These are phyloP conservation scores for Lagria hirta DNA, from an alignment of 2,888 invertebrate species.

Conservation along the genomic window DNA sequence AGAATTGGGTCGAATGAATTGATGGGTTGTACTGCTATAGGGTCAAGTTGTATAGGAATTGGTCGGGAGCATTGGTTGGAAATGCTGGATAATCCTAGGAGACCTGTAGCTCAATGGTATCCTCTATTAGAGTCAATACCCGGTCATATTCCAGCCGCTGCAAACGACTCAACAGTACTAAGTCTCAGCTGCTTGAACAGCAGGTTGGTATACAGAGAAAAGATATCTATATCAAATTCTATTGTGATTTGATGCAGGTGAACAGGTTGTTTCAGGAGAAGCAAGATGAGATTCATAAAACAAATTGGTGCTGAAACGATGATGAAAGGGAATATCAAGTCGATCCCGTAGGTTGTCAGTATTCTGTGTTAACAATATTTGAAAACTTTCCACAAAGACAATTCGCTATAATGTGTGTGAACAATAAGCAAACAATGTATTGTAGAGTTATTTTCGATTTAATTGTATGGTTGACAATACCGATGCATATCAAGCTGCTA, in stretches of 20 bases:
- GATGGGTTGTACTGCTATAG: constrained; percentile 83
- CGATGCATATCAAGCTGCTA: constrained; percentile 19
- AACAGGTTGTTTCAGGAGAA: no score
- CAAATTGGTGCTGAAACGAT: constrained; percentile 21
- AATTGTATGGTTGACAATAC: constrained; percentile 17
- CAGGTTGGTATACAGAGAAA: constrained; percentile 55
- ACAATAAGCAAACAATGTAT: constrained; percentile 22
- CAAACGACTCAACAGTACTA: constrained; percentile 48
- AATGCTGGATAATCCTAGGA: constrained; percentile 80
- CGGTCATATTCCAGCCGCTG: constrained; percentile 61
- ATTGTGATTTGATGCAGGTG: constrained; percentile 5
- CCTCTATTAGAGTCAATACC: constrained; percentile 72
- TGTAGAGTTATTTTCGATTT: constrained; percentile 20
- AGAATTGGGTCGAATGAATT: constrained; percentile 86
- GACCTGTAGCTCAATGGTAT: constrained; percentile 85
- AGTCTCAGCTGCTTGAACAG: constrained; percentile 70
- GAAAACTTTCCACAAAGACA: constrained; percentile 16
- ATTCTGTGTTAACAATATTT: constrained; percentile 17
- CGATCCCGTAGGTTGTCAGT: constrained; percentile 20
- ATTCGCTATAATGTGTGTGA: constrained; percentile 22
- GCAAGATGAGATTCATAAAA: no score
- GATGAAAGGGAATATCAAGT: constrained; percentile 11
- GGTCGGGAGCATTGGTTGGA: constrained; percentile 84
- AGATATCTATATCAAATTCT: no score
- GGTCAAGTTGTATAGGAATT: constrained; percentile 72